Percentiles rank a stretch among this genome's conserved stretches.
These are phyloP conservation scores for Typhlichthys subterraneus DNA, from an alignment of 2,797 vertebrate genomes.

Conservation along the genomic window DNA sequence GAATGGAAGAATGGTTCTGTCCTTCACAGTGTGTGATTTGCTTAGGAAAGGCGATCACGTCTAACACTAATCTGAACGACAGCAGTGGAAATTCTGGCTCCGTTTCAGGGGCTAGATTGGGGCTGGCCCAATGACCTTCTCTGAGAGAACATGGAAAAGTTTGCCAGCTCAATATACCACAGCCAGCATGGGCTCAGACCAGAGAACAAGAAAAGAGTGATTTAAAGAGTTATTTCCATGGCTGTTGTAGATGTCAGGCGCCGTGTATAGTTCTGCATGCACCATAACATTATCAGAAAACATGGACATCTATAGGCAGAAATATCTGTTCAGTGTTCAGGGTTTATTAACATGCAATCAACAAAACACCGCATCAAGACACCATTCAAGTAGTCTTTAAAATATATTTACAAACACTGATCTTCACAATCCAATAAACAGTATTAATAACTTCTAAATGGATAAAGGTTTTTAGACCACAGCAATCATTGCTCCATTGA, in stretches of 20 bases:
- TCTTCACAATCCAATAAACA: constrained; percentile 22
- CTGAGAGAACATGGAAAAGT: constrained; percentile 73
- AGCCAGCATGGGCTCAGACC: constrained; percentile 54
- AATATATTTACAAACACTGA: neutral
- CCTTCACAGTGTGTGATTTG: constrained; percentile 83
- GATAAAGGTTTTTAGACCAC: constrained; percentile 15
- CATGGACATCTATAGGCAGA: constrained; percentile 23
- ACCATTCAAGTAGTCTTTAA: neutral
- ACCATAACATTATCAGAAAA: constrained; percentile 48
- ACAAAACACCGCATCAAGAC: neutral
- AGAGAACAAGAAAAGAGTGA: constrained; percentile 67
- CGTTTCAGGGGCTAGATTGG: constrained; percentile 79
- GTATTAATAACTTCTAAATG: constrained; percentile 10
- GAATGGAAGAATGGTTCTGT: constrained; percentile 69
- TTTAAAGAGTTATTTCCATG: constrained; percentile 59
- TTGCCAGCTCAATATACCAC: constrained; percentile 73
- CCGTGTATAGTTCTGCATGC: constrained; percentile 36
- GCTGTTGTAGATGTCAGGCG: constrained; percentile 54
- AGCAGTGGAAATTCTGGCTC: constrained; percentile 80
- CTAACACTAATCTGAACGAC: constrained; percentile 81
- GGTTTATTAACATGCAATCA: constrained; percentile 15
- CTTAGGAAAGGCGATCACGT: constrained; percentile 75
- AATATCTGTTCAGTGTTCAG: neutral
- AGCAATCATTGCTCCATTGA: constrained; percentile 42
- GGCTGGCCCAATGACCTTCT: constrained; percentile 77